Percentiles rank a stretch among this genome's conserved stretches.
Conservation (phyloP, 2,888 invertebrate genomes). For the Drosophila anomalata region DNA sequence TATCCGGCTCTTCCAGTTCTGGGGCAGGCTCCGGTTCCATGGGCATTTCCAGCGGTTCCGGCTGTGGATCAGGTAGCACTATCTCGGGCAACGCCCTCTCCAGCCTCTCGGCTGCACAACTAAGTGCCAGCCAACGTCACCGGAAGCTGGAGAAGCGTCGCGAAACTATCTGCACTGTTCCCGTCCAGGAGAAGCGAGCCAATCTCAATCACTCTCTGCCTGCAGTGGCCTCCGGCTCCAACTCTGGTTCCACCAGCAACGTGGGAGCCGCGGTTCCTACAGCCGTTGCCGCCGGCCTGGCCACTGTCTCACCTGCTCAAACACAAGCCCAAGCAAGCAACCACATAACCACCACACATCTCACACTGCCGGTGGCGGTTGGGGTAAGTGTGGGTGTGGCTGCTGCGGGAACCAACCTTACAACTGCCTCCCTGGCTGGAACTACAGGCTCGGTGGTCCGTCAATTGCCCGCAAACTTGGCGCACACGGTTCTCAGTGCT, state of each 20-base stretch:
- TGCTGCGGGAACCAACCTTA: slow-evolving; percentile 23
- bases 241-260: background rate
- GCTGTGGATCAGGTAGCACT: slow-evolving; percentile 15
- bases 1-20: slow-evolving; percentile 42
- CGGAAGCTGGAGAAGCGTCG: slow-evolving; percentile 90
- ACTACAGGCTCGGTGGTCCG: slow-evolving; percentile 48
- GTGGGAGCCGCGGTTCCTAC: slow-evolving; percentile 9
- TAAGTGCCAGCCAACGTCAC: slow-evolving; percentile 63
- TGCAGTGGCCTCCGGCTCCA: slow-evolving; percentile 7
- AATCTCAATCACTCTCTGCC: slow-evolving; percentile 71
- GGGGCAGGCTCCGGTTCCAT: slow-evolving; percentile 65
- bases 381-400: slow-evolving; percentile 12
- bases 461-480: slow-evolving; percentile 56
- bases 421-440: slow-evolving; percentile 7
- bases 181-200: slow-evolving; percentile 82
- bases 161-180: slow-evolving; percentile 86
- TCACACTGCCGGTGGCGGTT: slow-evolving; percentile 78
- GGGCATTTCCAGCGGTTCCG: background rate
- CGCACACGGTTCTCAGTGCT: slow-evolving; percentile 41
- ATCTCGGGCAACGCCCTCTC: slow-evolving; percentile 38
- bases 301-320: slow-evolving; percentile 12
- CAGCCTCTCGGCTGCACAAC: slow-evolving; percentile 32
- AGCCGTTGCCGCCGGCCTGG: slow-evolving; percentile 15
- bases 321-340: slow-evolving; percentile 16
- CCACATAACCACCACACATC: slow-evolving; percentile 48